These are phyloP conservation scores for Melanostoma mellinum DNA, from an alignment of 2,888 invertebrate species.

Conservation along the genomic window DNA sequence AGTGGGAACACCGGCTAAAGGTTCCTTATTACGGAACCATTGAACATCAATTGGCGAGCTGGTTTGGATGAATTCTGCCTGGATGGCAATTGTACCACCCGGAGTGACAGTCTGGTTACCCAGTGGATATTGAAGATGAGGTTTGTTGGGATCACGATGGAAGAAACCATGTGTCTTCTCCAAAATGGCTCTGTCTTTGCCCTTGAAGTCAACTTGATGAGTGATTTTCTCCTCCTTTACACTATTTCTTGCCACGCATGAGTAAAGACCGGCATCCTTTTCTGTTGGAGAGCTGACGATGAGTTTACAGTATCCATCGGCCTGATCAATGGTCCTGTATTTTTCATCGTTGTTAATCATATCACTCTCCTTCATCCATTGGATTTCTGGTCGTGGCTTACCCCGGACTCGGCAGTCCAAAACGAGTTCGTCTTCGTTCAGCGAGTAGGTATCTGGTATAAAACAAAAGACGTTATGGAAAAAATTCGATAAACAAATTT, in stretches of 20 bases:
- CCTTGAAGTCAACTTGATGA: slow-evolving; percentile 87
- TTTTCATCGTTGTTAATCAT: slow-evolving; percentile 84
- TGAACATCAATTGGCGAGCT: slow-evolving; percentile 88
- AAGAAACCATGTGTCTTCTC: slow-evolving; percentile 82
- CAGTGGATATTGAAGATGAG: slow-evolving; percentile 87
- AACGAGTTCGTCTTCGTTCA: slow-evolving; percentile 88
- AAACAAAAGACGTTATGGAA: no score
- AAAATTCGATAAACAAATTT: no score
- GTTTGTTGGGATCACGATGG: slow-evolving; percentile 84
- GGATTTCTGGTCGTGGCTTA: slow-evolving; percentile 87
- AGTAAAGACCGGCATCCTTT: slow-evolving; percentile 89
- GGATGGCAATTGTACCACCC: slow-evolving; percentile 91
- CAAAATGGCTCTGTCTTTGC: slow-evolving; percentile 81
- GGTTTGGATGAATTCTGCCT: slow-evolving; percentile 87
- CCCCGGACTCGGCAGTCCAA: slow-evolving; percentile 91
- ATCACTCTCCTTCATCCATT: slow-evolving; percentile 89
- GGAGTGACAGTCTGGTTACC: slow-evolving; percentile 88
- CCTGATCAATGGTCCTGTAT: slow-evolving; percentile 86
- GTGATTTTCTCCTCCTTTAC: slow-evolving; percentile 89
- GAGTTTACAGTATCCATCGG: slow-evolving; percentile 89
- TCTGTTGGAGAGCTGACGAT: slow-evolving; percentile 86
- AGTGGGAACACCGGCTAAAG: slow-evolving; percentile 85
- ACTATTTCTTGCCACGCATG: slow-evolving; percentile 89
- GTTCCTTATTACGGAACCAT: slow-evolving; percentile 88
- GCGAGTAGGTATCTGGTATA: slow-evolving; percentile 86